These are phyloP conservation scores for Asarcornis scutulata DNA, from an alignment of 2,113 vertebrate species.

Conservation along the genomic window DNA sequence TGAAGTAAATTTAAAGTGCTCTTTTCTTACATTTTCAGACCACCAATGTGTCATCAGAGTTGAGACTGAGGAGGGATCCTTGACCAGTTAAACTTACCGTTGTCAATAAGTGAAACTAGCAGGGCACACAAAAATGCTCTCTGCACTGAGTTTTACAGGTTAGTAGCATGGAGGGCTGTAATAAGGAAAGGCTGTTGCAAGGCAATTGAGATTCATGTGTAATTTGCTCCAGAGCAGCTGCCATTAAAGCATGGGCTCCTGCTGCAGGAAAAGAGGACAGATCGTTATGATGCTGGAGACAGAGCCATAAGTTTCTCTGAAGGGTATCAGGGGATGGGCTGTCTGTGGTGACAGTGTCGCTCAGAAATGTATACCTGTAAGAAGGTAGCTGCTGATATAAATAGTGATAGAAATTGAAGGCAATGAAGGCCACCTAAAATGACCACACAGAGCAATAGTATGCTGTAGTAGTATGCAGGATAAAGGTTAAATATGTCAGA, in stretches of 20 bases:
- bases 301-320: background rate
- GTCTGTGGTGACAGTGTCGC: background rate
- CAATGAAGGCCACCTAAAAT: background rate
- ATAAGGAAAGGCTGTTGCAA: background rate
- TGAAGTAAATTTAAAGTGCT: background rate
- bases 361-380: background rate
- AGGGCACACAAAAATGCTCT: background rate
- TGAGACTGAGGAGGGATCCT: background rate
- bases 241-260: background rate
- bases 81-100: background rate
- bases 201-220: background rate
- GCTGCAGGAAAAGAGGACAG: background rate
- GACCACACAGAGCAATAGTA: background rate
- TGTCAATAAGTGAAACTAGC: fast-evolving
- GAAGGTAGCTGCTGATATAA: background rate
- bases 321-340: fast-evolving
- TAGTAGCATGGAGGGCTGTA: background rate
- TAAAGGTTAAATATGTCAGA: background rate
- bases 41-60: background rate
- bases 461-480: background rate
- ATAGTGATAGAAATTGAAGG: background rate
- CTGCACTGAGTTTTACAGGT: fast-evolving
- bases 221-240: background rate
- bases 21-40: background rate
- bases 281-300: background rate